Percentiles rank a stretch among this genome's conserved stretches.
phyloP scores from a whole-genome alignment of 2,797 vertebrate genomes.

The Remorina albescens region DNA sequence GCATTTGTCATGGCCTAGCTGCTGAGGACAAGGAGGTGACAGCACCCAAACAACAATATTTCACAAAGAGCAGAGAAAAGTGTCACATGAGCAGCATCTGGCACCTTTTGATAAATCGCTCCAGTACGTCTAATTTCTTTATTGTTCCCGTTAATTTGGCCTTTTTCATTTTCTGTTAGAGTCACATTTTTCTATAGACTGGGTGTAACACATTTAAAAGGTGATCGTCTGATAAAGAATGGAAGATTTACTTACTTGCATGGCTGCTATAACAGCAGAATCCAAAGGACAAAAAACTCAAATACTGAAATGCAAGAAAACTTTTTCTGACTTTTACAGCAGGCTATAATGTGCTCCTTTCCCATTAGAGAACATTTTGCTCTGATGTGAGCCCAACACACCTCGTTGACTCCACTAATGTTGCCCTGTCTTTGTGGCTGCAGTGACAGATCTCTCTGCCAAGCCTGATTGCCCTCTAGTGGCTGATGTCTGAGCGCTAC shows the following conservation, averaged over 20 bases:
- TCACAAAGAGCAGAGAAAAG: constrained; percentile 51
- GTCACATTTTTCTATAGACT: neutral
- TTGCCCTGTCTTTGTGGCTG: constrained; percentile 33
- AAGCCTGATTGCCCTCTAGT: constrained; percentile 43
- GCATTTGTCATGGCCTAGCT: constrained; percentile 71
- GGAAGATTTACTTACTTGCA: neutral
- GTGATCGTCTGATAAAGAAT: neutral
- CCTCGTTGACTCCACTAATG: constrained; percentile 53
- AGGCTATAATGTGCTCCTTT: neutral
- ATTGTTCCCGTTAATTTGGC: constrained; percentile 24
- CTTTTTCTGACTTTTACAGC: neutral
- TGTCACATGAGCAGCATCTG: constrained; percentile 43
- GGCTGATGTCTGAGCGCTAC: constrained; percentile 34
- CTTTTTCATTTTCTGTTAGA: constrained; percentile 38
- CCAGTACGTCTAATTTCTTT: constrained; percentile 24
- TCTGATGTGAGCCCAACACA: constrained; percentile 32
- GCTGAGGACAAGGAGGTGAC: constrained; percentile 55
- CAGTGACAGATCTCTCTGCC: constrained; percentile 63
- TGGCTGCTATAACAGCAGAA: neutral
- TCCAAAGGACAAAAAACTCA: neutral
- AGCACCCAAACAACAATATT: constrained; percentile 47
- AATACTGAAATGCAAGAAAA: constrained; percentile 1
- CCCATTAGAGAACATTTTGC: constrained; percentile 4
- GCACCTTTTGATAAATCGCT: constrained; percentile 60
- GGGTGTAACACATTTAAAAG: neutral